phyloP scores from a whole-genome alignment of 1,140 invertebrate species.

The Oedothorax gibbosus region DNA sequence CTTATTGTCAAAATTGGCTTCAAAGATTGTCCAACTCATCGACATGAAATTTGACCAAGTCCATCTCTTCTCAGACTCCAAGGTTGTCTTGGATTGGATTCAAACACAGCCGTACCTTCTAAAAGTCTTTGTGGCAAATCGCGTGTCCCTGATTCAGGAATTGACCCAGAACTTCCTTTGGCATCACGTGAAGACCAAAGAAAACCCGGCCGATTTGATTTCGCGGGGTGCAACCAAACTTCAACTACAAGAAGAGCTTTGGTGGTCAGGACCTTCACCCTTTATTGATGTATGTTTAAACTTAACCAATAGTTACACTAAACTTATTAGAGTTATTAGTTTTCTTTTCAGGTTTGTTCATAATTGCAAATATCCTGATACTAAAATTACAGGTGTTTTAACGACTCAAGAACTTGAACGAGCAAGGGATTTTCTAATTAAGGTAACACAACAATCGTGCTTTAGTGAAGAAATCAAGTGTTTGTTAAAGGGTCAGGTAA shows the following conservation, averaged over 20 bases:
- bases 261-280: not conserved
- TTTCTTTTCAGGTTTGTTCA: not conserved
- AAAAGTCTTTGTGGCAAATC: conserved; percentile 6
- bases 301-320: not conserved
- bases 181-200: not conserved
- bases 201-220: not conserved
- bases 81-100: not conserved
- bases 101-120: not conserved
- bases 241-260: not conserved
- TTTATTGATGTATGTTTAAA: not conserved
- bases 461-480: too few relatives aligned
- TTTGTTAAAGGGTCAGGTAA: not conserved
- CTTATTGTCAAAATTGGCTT: too few relatives aligned
- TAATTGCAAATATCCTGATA: not conserved
- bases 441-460: not conserved
- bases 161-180: not conserved
- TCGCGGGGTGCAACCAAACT: not conserved
- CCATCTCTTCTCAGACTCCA: not conserved
- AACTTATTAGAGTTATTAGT: not conserved
- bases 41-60: not conserved
- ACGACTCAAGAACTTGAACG: not conserved
- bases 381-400: not conserved
- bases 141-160: not conserved
- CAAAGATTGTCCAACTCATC: too few relatives aligned
- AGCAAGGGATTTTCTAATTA: not conserved